Evolutionary conservation across 2,888 invertebrate species (phyloP), one percentile per base, ranked within the genome.

Genomic region (Eurytoma adleriae): DNA sequence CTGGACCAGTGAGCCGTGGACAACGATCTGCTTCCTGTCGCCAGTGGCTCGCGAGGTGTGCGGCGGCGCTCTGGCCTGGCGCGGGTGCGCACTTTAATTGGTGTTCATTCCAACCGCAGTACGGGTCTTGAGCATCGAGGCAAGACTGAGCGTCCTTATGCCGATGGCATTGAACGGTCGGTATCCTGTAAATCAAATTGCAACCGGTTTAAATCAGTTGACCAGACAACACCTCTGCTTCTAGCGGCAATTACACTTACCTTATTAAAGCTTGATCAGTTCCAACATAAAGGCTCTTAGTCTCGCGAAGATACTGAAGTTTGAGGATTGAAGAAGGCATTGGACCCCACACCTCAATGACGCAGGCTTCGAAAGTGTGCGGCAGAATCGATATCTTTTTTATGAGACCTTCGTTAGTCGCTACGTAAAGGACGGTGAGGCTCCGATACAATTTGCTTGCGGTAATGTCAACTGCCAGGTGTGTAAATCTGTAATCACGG

Each of bases 61-160:
- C 81, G 10, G 52, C 68, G 0, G 82, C 66, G 86, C 94, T 93
- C 59, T 92, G 92, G 83, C 92, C 91, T 0, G 96, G 95, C 0
- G 96, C 94, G 0, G 94, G 91, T 0, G 95, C 94, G 87, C 98
- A 98, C 24, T 92, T 91, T 84, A 96, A 94, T 16, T 93, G 91
- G 5, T 94, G 92, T 84, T 95, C 95, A 91, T 98, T 95, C 98
- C 98, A 98, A 0, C 97, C 98, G 90, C 98, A 98, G 89, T 98
- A 97, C 0, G 98, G 98, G 91, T 98, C 98, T 91, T 95, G 95
- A 0, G 97, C 95, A 85, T 95, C 95, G 61, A 96, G 89, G 89
- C 98, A 98, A 10, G 95, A 94, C 12, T 93, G 91, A 71, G 93
- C 93, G 10, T 94, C 94, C 12, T 92, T 92, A 90, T 96, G 96